Percentiles rank a stretch among this genome's conserved stretches.
Conservation (phyloP, 2,113 vertebrate species). For the Ictalurus punctatus region DNA sequence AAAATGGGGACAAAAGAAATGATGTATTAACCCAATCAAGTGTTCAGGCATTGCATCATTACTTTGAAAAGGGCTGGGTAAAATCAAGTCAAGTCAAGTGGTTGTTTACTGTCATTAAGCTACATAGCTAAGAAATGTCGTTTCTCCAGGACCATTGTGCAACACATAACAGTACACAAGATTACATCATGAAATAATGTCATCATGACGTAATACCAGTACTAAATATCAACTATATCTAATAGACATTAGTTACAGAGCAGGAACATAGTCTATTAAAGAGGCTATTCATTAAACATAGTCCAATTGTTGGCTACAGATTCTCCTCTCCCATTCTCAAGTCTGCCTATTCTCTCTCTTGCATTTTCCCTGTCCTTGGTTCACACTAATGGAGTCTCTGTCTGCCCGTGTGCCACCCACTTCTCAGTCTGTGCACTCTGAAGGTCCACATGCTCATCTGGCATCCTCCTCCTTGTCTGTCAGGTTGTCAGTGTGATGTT, state of each 20-base stretch:
- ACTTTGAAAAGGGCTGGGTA: neutral
- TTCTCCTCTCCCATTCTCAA: constrained; percentile 13
- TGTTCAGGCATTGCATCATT: neutral
- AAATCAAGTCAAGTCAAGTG: no score
- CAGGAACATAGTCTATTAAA: neutral
- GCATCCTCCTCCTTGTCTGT: constrained; percentile 68
- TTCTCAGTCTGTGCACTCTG: constrained; percentile 69
- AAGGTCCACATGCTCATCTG: constrained; percentile 69
- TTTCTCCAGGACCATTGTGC: no score
- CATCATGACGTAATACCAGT: neutral
- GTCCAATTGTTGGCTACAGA: neutral
- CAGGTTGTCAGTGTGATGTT: constrained; percentile 64
- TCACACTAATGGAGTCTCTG: constrained; percentile 45
- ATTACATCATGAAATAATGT: no score
- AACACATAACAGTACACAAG: no score
- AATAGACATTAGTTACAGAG: neutral
- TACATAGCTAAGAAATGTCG: no score
- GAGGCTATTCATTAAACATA: neutral
- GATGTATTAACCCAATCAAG: neutral
- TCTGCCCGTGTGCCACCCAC: constrained; percentile 65
- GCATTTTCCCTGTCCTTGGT: constrained; percentile 30
- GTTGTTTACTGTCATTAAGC: no score
- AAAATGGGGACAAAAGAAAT: neutral
- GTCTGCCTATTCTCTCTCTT: neutral
- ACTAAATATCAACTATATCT: neutral